These are phyloP conservation scores for Gasterosteus nipponicus DNA, from an alignment of 2,113 vertebrate species.

Conservation along the genomic window DNA sequence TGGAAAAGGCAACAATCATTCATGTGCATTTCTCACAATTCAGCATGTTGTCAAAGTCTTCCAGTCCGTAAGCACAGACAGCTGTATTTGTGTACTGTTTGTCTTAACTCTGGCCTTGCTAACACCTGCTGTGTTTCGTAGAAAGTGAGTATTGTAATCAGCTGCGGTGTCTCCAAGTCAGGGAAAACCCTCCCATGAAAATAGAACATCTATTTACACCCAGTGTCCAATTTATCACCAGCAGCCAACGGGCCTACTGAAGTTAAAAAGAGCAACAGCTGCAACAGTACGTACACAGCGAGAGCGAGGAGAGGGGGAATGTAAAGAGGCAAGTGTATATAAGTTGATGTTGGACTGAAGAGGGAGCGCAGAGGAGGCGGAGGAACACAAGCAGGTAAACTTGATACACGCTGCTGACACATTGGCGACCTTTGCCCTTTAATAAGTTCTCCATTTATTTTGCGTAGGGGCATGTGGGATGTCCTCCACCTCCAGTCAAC, in stretches of 20 bases:
- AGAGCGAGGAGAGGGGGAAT: background rate
- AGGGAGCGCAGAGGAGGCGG: conserved; percentile 16
- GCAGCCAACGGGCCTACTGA: conserved; percentile 59
- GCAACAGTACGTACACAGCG: conserved; percentile 27
- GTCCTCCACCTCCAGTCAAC: conserved; percentile 38
- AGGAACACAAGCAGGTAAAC: conserved; percentile 19
- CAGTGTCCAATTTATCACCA: conserved; percentile 68
- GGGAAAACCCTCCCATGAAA: conserved; percentile 58
- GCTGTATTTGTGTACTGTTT: background rate
- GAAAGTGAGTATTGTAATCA: conserved; percentile 57
- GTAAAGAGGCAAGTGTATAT: conserved; percentile 3
- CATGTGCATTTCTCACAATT: background rate
- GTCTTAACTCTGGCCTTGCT: conserved; percentile 44
- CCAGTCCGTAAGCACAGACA: conserved; percentile 21
- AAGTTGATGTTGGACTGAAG: conserved; percentile 31
- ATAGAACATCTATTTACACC: conserved; percentile 75
- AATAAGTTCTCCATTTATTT: conserved; percentile 67
- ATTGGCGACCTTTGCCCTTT: conserved; percentile 48
- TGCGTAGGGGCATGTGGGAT: conserved; percentile 50
- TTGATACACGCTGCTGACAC: conserved; percentile 31
- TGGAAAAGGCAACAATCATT: too few species aligned
- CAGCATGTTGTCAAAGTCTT: conserved; percentile 8
- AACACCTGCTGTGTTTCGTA: conserved; percentile 59
- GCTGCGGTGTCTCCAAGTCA: conserved; percentile 37
- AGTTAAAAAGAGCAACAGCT: conserved; percentile 67